These are phyloP conservation scores for Sialis lutaria DNA, from an alignment of 2,888 invertebrate genomes.

Conservation along the genomic window DNA sequence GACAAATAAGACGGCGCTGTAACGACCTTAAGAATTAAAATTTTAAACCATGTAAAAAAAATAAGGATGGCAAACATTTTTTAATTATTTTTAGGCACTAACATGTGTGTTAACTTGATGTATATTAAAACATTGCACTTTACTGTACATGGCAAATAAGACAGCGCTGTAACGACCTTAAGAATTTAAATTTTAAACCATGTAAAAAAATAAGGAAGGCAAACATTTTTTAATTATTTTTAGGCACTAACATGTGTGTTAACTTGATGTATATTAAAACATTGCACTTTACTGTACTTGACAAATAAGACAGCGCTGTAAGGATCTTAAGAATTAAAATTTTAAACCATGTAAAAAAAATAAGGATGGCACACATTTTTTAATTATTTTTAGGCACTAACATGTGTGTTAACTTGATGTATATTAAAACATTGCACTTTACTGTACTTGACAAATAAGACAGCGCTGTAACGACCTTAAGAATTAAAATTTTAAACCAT, in stretches of 20 bases:
- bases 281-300: too few relatives aligned
- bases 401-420: not conserved
- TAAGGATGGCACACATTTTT: not conserved
- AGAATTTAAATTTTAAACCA: not conserved
- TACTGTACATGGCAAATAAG: too few relatives aligned
- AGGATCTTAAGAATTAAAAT: not conserved
- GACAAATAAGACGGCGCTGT: too few relatives aligned
- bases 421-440: too few relatives aligned
- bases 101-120: not conserved
- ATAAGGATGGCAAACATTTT: not conserved
- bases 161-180: not conserved
- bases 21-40: not conserved
- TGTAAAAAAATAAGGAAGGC: not conserved
- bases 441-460: too few relatives aligned
- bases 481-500: not conserved
- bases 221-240: slow-evolving; percentile 15
- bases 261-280: too few relatives aligned
- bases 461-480: not conserved
- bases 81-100: not conserved
- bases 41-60: not conserved
- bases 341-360: not conserved
- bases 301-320: too few relatives aligned
- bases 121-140: too few relatives aligned
- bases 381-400: not conserved
- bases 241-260: slow-evolving; percentile 51